Conservation (phyloP, 2,888 invertebrate species). For the Macropis europaea region DNA sequence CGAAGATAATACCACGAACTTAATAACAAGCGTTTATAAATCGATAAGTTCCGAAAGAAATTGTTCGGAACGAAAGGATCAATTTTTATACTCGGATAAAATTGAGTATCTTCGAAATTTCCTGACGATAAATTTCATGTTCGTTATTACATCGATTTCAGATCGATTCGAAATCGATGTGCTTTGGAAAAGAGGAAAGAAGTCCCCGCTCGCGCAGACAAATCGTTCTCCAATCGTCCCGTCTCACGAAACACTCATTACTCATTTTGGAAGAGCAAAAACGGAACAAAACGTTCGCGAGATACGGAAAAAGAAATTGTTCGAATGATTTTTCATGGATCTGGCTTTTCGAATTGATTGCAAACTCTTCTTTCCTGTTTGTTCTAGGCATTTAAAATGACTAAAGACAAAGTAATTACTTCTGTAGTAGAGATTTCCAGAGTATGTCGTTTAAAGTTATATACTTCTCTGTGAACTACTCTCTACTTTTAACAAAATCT, state of each 20-base stretch:
- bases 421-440: no score
- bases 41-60: no score
- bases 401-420: no score
- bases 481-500: no score
- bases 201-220: constrained; percentile 10
- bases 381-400: no score
- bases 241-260: constrained; percentile 30
- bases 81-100: background rate
- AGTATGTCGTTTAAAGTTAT: no score
- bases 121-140: constrained; percentile 1
- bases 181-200: constrained; percentile 1
- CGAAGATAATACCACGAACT: no score
- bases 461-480: no score
- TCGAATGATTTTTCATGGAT: constrained; percentile 26
- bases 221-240: constrained; percentile 32
- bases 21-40: no score
- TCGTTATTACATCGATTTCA: constrained; percentile 1
- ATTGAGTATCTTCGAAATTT: background rate
- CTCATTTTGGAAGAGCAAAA: constrained; percentile 14
- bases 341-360: constrained; percentile 1
- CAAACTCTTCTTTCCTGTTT: no score
- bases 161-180: background rate
- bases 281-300: background rate
- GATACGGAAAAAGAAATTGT: constrained; percentile 7
- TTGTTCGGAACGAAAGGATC: no score